Conservation (phyloP, 2,888 invertebrate genomes). For the Xestobium rufovillosum region DNA sequence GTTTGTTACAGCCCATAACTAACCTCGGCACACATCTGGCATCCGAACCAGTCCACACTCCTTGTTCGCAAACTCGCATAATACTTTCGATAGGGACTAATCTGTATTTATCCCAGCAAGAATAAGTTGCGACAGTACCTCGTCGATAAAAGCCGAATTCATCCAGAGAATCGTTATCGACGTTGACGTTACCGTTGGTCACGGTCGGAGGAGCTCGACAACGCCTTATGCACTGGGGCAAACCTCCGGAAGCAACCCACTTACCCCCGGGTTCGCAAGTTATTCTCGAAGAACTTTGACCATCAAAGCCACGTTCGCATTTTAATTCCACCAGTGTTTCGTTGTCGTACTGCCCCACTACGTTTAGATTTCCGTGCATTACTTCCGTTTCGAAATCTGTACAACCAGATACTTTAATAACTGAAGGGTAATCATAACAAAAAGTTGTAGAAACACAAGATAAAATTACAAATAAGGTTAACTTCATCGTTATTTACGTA, state of each 20-base stretch:
- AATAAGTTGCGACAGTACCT: slow-evolving; percentile 37
- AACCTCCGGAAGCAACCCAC: not conserved
- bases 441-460: too few species aligned
- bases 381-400: too few species aligned
- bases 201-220: slow-evolving; percentile 37
- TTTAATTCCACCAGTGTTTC: too few species aligned
- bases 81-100: slow-evolving; percentile 35
- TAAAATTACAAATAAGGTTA: too few species aligned
- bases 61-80: slow-evolving; percentile 39
- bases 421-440: too few species aligned
- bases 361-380: too few species aligned
- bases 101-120: slow-evolving; percentile 34
- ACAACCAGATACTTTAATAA: too few species aligned
- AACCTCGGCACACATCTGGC: slow-evolving; percentile 33
- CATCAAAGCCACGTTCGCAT: too few species aligned
- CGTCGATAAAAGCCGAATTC: slow-evolving; percentile 31
- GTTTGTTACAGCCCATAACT: slow-evolving; percentile 30
- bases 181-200: slow-evolving; percentile 32
- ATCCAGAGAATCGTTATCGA: slow-evolving; percentile 30
- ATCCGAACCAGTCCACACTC: slow-evolving; percentile 40
- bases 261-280: not conserved
- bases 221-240: slow-evolving; percentile 31
- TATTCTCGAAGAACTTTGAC: not conserved
- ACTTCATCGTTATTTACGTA: too few species aligned
- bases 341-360: too few species aligned